phyloP scores from a whole-genome alignment of 2,797 vertebrate species.

The Limnodromus scolopaceus region DNA sequence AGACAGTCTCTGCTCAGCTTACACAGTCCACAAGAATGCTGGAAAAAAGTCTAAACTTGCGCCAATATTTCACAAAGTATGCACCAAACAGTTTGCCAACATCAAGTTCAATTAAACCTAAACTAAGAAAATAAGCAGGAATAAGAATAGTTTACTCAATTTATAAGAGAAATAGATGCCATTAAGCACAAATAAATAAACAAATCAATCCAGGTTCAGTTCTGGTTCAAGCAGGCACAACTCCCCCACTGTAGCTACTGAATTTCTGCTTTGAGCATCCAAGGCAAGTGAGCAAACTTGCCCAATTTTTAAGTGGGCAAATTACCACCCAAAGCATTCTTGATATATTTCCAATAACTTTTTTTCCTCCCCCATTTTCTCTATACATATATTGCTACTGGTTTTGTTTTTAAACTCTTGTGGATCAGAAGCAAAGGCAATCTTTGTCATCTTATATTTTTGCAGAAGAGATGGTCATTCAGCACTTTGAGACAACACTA shows the following conservation, averaged over 20 bases:
- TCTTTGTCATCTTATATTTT: not conserved
- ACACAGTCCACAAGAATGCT: not conserved
- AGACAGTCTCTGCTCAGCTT: not conserved
- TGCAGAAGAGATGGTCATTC: not conserved
- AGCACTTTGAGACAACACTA: fast-evolving
- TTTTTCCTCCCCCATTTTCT: fast-evolving
- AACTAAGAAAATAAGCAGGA: not conserved
- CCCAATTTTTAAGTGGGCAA: not conserved
- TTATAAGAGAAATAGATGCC: not conserved
- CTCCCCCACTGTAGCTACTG: fast-evolving
- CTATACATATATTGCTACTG: not conserved
- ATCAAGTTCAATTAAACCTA: not conserved
- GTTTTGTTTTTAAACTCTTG: not conserved
- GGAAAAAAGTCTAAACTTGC: not conserved
- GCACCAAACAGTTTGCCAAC: not conserved
- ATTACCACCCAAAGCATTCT: not conserved
- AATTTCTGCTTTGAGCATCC: not conserved
- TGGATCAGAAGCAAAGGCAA: not conserved
- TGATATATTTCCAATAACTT: not conserved
- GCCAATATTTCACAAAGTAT: not conserved
- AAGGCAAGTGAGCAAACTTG: not conserved
- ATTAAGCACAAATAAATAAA: not conserved
- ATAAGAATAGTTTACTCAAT: not conserved
- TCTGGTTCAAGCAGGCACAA: not conserved
- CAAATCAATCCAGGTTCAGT: not conserved